phyloP scores from a whole-genome alignment of 1,140 invertebrate species.

The Planococcus citri region DNA sequence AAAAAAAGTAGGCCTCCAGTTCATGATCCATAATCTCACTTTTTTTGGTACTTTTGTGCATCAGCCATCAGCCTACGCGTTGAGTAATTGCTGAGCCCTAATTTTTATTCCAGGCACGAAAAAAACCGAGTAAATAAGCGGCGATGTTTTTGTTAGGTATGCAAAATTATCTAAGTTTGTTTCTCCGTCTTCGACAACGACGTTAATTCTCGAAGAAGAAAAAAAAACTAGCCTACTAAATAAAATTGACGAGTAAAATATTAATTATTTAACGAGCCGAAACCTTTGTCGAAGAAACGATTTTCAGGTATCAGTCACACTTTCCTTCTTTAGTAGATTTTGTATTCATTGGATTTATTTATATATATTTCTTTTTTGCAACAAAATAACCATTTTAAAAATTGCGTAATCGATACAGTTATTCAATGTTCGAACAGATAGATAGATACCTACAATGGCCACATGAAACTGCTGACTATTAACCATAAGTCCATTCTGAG shows the following conservation, averaged over 20 bases:
- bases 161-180: too few species aligned
- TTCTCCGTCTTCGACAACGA: too few species aligned
- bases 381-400: neutral
- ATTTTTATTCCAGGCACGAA: too few species aligned
- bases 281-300: neutral
- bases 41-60: too few species aligned
- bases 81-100: too few species aligned
- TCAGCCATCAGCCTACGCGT: too few species aligned
- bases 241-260: neutral
- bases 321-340: neutral
- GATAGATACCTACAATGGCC: too few species aligned
- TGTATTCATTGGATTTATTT: neutral
- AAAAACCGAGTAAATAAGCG: too few species aligned
- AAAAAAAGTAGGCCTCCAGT: too few species aligned
- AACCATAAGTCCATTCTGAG: conserved; percentile 1
- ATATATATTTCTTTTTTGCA: neutral
- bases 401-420: neutral
- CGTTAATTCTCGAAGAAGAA: too few species aligned
- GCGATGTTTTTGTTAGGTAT: too few species aligned
- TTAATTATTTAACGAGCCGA: neutral
- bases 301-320: neutral
- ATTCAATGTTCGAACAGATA: neutral
- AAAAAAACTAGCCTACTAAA: neutral
- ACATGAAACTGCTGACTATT: neutral
- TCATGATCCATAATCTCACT: too few species aligned